A percentile compares a stretch with the other conserved stretches of the same genome.
phyloP scores from a whole-genome alignment of 2,888 invertebrate species.

The Hydraecia micacea region DNA sequence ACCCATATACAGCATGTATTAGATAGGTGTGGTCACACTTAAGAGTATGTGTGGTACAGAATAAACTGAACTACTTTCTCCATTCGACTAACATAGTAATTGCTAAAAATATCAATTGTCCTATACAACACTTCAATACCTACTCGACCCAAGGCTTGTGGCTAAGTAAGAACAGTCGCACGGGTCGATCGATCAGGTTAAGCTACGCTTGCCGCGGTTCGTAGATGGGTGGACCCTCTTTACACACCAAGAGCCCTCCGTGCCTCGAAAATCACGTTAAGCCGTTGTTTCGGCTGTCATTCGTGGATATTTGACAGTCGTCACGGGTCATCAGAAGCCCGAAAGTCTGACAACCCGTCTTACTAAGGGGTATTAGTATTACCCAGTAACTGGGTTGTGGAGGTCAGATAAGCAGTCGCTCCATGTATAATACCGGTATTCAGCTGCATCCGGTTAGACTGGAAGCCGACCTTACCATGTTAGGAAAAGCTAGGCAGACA shows the following conservation, averaged over 20 bases:
- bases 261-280: background rate
- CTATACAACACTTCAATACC: background rate
- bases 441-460: too few species aligned
- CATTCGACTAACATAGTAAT: background rate
- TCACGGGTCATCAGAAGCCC: background rate
- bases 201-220: too few species aligned
- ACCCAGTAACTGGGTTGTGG: background rate
- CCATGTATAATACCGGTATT: too few species aligned
- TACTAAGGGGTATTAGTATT: background rate
- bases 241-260: background rate
- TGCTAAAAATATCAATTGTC: background rate
- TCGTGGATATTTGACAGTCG: background rate
- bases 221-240: background rate
- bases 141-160: background rate
- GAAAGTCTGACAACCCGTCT: background rate
- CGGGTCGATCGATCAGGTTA: too few species aligned
- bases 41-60: background rate
- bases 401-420: background rate
- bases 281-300: background rate
- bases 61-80: background rate
- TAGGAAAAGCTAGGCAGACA: too few species aligned
- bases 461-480: too few species aligned
- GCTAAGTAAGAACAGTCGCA: background rate
- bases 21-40: background rate
- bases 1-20: background rate